Conservation (phyloP, 1,140 invertebrate species). For the Macrobrachium rosenbergii region DNA sequence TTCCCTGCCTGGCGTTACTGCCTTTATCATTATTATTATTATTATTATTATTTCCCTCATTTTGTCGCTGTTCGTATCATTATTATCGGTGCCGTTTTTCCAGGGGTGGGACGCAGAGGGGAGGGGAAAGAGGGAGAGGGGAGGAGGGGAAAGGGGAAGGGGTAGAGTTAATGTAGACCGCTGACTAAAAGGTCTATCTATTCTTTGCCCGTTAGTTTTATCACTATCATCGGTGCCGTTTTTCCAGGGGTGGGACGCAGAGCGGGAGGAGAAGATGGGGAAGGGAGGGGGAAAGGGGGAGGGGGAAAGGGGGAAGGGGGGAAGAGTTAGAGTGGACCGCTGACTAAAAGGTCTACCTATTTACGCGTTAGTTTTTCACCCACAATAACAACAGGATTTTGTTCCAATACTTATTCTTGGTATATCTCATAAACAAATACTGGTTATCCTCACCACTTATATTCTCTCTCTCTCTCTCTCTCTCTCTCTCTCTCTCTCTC, state of each 20-base stretch:
- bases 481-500: constrained; percentile 48
- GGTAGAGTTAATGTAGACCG: not conserved
- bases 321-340: not conserved
- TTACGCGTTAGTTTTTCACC: not conserved
- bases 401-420: constrained; percentile 6
- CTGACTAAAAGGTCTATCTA: not conserved
- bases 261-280: not conserved
- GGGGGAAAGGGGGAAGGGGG: not conserved
- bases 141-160: not conserved
- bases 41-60: not conserved
- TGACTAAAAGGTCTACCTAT: not conserved
- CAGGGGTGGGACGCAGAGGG: no score
- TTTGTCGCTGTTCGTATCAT: not conserved
- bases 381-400: not conserved
- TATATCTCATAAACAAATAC: not conserved
- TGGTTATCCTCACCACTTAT: not conserved
- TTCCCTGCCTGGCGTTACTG: not conserved
- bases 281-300: not conserved
- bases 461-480: constrained; percentile 43
- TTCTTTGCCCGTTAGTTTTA: not conserved
- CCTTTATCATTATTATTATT: not conserved
- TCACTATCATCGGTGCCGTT: no score
- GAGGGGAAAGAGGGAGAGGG: not conserved
- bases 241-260: no score
- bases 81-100: no score